Conservation (phyloP, 2,797 vertebrate genomes). For the Helarctos malayanus region DNA sequence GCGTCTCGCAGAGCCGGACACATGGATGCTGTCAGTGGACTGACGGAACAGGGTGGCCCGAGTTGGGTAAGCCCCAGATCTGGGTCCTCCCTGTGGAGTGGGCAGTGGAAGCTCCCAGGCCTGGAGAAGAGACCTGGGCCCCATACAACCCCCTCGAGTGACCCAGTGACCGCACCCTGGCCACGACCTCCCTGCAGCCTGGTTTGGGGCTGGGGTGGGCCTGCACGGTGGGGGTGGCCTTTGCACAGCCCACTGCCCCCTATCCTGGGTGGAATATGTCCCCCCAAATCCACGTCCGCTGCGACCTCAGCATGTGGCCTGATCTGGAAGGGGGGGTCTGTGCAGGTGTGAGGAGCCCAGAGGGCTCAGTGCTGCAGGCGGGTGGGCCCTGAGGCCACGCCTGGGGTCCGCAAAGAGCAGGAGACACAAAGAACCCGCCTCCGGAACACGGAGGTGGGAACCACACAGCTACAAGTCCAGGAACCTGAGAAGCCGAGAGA, state of each 20-base stretch:
- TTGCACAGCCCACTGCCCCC: not conserved
- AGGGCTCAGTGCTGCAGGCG: rapidly evolving
- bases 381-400: not conserved
- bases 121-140: not conserved
- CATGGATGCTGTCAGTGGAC: rapidly evolving
- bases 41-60: not conserved
- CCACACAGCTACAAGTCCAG: not conserved
- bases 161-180: not conserved
- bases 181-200: too few species aligned
- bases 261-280: too few species aligned
- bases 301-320: not conserved
- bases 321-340: not conserved
- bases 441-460: rapidly evolving
- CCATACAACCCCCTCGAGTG: rapidly evolving
- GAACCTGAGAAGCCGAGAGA: not conserved
- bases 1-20: not conserved
- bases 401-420: not conserved
- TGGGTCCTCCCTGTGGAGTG: not conserved
- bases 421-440: not conserved
- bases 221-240: too few species aligned
- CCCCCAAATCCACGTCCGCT: not conserved
- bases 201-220: too few species aligned
- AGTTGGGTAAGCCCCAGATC: not conserved
- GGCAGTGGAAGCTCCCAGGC: not conserved
- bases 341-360: not conserved